Base-by-base conservation (phyloP, 1,140 invertebrate species). In the Scaptomyza graminum region DNA sequence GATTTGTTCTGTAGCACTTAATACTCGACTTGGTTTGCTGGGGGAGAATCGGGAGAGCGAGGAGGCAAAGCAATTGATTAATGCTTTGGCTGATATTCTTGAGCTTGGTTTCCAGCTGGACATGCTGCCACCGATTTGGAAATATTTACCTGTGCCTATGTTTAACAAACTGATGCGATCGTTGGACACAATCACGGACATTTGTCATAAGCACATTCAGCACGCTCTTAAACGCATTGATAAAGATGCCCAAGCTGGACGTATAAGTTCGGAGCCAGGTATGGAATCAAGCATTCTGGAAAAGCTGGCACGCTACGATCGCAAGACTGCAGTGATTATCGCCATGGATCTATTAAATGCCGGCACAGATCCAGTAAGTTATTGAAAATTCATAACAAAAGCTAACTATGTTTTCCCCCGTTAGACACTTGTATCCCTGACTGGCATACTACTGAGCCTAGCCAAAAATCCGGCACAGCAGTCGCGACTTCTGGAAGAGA, bases 1-100 rank as follows among this genome's bases (percentile, higher is more conserved):
- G 0, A 95, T 96, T 12, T 94, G 93, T 1, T 92, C 94, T 0
- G 93, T 97, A 1, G 95, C 95, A 16, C 88, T 96, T n/a, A 95
- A 96, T 25, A 93, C 93, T 12, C 93, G 95, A n/a, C 90, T 97
- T 1, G 95, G 80, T 85, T 95, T 57, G n/a, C 34, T 91, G 84
- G 93, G 55, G 0, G 79, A 80, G 18, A 60, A 80, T 28, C 74
- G 90, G 0, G 91, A 94, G 37, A 91, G 94, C 1, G 76, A 92
- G 0, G 82, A 92, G 34, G 92, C 94, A 49, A 94, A 93, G 6
- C 81, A 91, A 62, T 93, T 96, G 72, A 94, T 96, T n/a, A 62
- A 93, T 39, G 89, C 93, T 2, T 92, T 95, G 6, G 93, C 94
- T 55, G 92, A 94, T 12, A 92, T 91, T n/a, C 5, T 89, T 0